These are phyloP conservation scores for Temnothorax curvispinosus DNA, from an alignment of 1,140 invertebrate species.

Conservation along the genomic window DNA sequence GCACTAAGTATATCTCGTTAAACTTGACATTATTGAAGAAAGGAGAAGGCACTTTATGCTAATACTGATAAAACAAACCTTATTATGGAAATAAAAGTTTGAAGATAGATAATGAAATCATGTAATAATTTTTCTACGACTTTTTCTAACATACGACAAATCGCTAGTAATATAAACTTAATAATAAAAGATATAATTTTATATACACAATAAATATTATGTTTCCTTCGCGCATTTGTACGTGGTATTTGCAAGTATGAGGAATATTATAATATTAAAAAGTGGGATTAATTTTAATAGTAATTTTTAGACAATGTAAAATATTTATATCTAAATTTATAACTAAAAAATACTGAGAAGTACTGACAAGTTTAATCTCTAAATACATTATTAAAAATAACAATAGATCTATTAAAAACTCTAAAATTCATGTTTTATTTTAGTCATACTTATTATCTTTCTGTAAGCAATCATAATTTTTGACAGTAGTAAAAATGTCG, in stretches of 20 bases:
- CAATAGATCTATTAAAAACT: neutral
- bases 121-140: neutral
- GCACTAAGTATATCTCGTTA: neutral
- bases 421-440: neutral
- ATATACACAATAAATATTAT: neutral
- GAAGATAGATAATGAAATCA: constrained; percentile 17
- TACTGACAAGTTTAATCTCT: neutral
- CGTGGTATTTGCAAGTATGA: neutral
- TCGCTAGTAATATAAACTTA: neutral
- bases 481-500: neutral
- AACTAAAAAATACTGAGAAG: neutral
- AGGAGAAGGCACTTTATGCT: neutral
- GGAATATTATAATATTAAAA: neutral
- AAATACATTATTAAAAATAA: neutral
- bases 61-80: constrained; percentile 14
- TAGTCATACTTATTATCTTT: neutral
- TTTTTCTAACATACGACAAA: neutral
- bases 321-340: neutral
- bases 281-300: neutral
- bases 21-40: constrained; percentile 9
- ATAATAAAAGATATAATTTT: neutral
- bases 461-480: neutral
- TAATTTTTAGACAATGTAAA: neutral
- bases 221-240: neutral
- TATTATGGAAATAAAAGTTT: constrained; percentile 25